These are phyloP conservation scores for Heteractis magnifica DNA, from an alignment of 92 coral and sea anemone species.

Conservation along the genomic window DNA sequence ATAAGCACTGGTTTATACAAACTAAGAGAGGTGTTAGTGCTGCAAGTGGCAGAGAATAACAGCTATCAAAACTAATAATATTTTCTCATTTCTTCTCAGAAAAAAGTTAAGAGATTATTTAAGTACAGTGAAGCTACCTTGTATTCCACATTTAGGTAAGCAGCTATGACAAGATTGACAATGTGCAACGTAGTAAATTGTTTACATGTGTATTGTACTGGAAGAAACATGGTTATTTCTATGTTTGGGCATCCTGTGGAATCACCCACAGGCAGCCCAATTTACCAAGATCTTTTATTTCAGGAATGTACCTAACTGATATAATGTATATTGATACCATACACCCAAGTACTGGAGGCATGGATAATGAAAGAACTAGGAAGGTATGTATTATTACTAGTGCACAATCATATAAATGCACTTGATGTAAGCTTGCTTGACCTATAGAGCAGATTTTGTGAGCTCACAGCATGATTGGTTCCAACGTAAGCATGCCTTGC, in stretches of 20 bases:
- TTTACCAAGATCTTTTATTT: not conserved
- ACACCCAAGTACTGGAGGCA: slow-evolving; percentile 95
- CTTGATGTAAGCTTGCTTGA: too few relatives aligned
- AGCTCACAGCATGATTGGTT: too few relatives aligned
- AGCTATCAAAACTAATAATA: not conserved
- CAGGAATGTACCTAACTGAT: slow-evolving; percentile 95
- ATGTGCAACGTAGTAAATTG: not conserved
- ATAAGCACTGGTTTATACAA: too few relatives aligned
- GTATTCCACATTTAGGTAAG: slow-evolving; percentile 96
- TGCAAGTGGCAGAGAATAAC: too few relatives aligned
- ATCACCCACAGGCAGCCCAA: not conserved
- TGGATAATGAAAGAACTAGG: slow-evolving; percentile 83
- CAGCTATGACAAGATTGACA: too few relatives aligned
- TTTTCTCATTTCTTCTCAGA: slow-evolving; percentile 31
- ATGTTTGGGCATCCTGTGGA: too few relatives aligned
- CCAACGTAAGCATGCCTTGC: too few relatives aligned
- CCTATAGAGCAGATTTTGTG: too few relatives aligned
- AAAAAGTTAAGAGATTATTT: slow-evolving; percentile 73
- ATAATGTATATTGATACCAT: slow-evolving; percentile 88
- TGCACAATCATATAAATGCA: not conserved
- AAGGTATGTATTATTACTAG: slow-evolving; percentile 49
- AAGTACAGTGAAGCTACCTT: slow-evolving; percentile 77
- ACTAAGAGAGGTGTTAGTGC: too few relatives aligned
- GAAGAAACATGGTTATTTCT: not conserved
- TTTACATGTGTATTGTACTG: too few relatives aligned